phyloP scores from a whole-genome alignment of 1,140 invertebrate species.

The Brachionus calyciflorus region DNA sequence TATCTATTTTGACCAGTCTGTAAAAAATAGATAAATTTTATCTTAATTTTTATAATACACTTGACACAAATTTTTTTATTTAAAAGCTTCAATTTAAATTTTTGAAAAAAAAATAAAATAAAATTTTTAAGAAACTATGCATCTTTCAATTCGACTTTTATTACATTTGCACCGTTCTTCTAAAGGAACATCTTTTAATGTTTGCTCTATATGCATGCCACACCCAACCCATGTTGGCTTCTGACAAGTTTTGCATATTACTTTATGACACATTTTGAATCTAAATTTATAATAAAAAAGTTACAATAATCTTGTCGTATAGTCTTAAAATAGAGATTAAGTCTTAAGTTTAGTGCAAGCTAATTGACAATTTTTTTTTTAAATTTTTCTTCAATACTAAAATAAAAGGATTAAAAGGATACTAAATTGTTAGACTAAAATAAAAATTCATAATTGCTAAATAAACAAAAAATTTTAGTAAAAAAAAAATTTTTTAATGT shows the following conservation, averaged over 20 bases:
- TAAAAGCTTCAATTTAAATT: background rate
- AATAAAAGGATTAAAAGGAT: too few species aligned
- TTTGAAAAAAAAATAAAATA: background rate
- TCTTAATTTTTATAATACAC: too few species aligned
- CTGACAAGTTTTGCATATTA: constrained; percentile 11
- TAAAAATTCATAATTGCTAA: too few species aligned
- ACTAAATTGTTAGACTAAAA: too few species aligned
- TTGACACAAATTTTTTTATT: constrained; percentile 24
- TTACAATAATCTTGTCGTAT: background rate
- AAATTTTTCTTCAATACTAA: too few species aligned
- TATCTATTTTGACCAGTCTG: too few species aligned
- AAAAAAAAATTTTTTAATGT: too few species aligned
- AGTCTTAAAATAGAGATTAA: too few species aligned
- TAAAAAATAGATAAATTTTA: too few species aligned
- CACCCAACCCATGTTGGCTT: constrained; percentile 47
- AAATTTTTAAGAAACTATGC: background rate
- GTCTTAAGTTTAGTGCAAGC: too few species aligned
- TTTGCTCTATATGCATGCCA: constrained; percentile 45
- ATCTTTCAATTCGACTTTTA: constrained; percentile 20
- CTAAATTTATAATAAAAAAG: background rate
- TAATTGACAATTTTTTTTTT: too few species aligned
- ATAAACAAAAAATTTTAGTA: too few species aligned
- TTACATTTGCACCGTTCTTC: constrained; percentile 42
- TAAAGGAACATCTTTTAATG: constrained; percentile 19
- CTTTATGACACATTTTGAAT: constrained; percentile 45